Conservation (phyloP, 2,888 invertebrate species). For the Hemithea aestivaria region DNA sequence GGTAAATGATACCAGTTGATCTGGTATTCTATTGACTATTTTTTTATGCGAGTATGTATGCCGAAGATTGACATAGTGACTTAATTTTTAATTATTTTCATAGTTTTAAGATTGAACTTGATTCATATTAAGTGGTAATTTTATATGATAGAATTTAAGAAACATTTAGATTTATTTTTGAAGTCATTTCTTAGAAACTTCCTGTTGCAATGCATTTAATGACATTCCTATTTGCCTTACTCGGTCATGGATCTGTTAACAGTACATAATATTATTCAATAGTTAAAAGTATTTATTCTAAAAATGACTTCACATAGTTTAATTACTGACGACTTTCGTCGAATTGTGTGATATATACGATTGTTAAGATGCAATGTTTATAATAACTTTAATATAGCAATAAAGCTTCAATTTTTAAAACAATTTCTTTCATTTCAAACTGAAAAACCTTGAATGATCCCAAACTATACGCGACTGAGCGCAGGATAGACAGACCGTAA, state of each 20-base stretch:
- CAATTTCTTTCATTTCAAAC: too few species aligned
- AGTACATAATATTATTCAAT: too few species aligned
- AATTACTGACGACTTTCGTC: constrained; percentile 6
- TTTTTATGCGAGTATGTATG: constrained; percentile 1
- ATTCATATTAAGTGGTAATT: neutral
- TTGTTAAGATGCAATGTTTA: constrained; percentile 10
- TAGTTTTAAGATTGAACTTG: neutral
- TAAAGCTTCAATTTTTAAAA: constrained; percentile 1
- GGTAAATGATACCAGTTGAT: constrained; percentile 9
- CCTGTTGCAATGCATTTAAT: too few species aligned
- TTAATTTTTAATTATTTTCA: neutral
- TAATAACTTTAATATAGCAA: constrained; percentile 9
- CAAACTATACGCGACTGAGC: too few species aligned
- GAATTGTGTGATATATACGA: constrained; percentile 21
- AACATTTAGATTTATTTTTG: too few species aligned
- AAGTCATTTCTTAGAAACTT: too few species aligned
- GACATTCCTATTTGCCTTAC: too few species aligned
- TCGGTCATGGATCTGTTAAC: too few species aligned
- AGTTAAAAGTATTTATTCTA: too few species aligned
- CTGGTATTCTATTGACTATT: constrained; percentile 3
- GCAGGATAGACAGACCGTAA: too few species aligned
- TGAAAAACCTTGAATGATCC: too few species aligned
- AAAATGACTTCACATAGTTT: neutral
- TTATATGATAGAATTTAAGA: neutral
- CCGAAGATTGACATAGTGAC: constrained; percentile 6